Conservation (phyloP, 2,797 vertebrate genomes). For the Schizopygopsis pylzovi region DNA sequence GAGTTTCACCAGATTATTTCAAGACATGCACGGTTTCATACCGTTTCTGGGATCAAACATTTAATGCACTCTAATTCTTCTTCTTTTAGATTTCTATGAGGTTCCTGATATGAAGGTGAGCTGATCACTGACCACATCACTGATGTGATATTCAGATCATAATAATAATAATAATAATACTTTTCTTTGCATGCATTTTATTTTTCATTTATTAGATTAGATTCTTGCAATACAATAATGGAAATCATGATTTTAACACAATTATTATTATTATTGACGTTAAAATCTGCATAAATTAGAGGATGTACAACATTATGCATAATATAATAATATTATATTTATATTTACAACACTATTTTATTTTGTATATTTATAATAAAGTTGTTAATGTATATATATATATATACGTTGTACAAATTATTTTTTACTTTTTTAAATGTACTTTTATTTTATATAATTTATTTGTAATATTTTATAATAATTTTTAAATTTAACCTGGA, state of each 20-base stretch:
- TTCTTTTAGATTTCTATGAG: conserved; percentile 81
- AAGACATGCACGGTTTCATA: background rate
- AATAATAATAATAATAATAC: background rate
- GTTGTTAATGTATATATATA: too few relatives aligned
- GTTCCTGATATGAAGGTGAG: conserved; percentile 81
- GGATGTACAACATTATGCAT: background rate
- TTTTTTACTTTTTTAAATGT: too few relatives aligned
- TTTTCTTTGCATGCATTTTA: background rate
- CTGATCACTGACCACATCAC: too few relatives aligned
- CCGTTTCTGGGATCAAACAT: background rate
- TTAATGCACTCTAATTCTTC: background rate
- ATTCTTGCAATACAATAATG: background rate
- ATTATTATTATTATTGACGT: background rate
- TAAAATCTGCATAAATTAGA: background rate
- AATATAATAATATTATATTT: background rate
- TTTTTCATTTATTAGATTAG: too few relatives aligned
- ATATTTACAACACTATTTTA: background rate
- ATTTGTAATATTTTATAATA: too few relatives aligned
- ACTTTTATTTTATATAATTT: background rate
- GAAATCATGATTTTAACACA: background rate
- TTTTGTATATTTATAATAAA: background rate
- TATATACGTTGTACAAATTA: too few relatives aligned
- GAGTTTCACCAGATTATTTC: background rate
- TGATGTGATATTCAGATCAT: background rate
- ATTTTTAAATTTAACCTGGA: background rate